phyloP scores from a whole-genome alignment of 2,888 invertebrate species.

The Rhamphomyia laevipes region DNA sequence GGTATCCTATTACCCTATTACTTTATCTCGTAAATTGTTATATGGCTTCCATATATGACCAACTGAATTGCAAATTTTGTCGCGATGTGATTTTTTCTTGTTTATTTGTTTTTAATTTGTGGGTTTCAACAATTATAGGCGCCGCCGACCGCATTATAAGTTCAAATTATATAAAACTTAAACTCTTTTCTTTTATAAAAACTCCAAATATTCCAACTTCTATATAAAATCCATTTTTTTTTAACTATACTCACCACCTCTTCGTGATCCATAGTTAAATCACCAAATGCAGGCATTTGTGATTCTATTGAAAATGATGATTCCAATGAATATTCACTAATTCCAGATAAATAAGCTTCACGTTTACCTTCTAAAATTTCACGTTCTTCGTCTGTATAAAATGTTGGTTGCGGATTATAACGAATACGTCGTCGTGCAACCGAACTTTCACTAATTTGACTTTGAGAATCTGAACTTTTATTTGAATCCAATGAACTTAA shows the following conservation, averaged over 20 bases:
- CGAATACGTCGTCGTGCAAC: slow-evolving; percentile 39
- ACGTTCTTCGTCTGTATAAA: slow-evolving; percentile 41
- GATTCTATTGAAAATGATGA: slow-evolving; percentile 39
- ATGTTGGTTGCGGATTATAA: slow-evolving; percentile 44
- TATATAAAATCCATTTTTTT: no score
- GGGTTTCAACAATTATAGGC: no score
- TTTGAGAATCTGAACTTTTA: slow-evolving; percentile 22
- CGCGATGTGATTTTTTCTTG: no score
- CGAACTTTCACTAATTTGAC: slow-evolving; percentile 34
- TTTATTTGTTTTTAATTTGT: no score
- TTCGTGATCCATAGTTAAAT: slow-evolving; percentile 35
- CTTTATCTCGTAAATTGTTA: no score
- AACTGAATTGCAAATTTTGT: no score
- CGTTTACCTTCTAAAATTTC: slow-evolving; percentile 31
- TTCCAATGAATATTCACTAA: slow-evolving; percentile 41
- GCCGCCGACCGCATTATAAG: no score
- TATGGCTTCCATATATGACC: no score
- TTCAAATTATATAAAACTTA: no score
- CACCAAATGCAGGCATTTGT: slow-evolving; percentile 40
- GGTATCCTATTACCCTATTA: no score
- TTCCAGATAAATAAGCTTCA: slow-evolving; percentile 28
- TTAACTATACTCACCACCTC: slow-evolving; percentile 32
- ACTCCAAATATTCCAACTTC: no score
- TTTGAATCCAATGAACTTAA: slow-evolving; percentile 16
- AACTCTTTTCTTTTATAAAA: no score